Conservation (phyloP, 1,140 invertebrate species). For the Cyrtorhinus lividipennis region DNA sequence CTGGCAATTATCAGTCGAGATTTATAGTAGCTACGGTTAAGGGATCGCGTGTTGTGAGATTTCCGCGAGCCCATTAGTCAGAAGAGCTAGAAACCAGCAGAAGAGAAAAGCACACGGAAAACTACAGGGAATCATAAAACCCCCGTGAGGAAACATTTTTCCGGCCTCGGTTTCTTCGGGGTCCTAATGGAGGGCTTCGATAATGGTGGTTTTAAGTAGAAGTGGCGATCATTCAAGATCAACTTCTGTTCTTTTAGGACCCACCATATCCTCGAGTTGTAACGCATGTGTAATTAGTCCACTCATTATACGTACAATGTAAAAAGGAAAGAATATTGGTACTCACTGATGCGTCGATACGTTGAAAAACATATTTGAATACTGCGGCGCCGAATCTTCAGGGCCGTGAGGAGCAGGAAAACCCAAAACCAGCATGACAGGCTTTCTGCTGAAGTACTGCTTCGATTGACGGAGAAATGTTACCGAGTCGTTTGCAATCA, state of each 20-base stretch:
- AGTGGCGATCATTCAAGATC: too few relatives aligned
- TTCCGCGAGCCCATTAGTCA: background rate
- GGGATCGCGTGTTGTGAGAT: background rate
- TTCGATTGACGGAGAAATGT: constrained; percentile 79
- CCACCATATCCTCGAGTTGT: too few relatives aligned
- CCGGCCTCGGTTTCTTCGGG: too few relatives aligned
- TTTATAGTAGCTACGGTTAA: background rate
- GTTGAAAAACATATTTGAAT: constrained; percentile 89
- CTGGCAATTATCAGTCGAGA: background rate
- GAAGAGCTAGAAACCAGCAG: background rate
- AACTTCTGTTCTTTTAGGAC: too few relatives aligned
- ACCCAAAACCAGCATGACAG: constrained; percentile 80
- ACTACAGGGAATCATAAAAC: background rate
- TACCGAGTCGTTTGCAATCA: constrained; percentile 93
- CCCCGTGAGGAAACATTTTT: too few relatives aligned
- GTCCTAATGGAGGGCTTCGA: too few relatives aligned
- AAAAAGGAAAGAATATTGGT: too few relatives aligned
- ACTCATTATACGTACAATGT: too few relatives aligned
- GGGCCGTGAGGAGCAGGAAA: constrained; percentile 95
- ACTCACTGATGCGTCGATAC: constrained; percentile 87
- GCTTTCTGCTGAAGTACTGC: constrained; percentile 67
- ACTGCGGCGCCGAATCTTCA: constrained; percentile 94
- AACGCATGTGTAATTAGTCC: too few relatives aligned
- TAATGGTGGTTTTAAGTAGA: too few relatives aligned
- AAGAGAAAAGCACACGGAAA: background rate